A percentile compares a stretch with the other conserved stretches of the same genome.
Evolutionary conservation across 2,888 invertebrate genomes (phyloP).

Genomic region (Dryococelus australis): DNA sequence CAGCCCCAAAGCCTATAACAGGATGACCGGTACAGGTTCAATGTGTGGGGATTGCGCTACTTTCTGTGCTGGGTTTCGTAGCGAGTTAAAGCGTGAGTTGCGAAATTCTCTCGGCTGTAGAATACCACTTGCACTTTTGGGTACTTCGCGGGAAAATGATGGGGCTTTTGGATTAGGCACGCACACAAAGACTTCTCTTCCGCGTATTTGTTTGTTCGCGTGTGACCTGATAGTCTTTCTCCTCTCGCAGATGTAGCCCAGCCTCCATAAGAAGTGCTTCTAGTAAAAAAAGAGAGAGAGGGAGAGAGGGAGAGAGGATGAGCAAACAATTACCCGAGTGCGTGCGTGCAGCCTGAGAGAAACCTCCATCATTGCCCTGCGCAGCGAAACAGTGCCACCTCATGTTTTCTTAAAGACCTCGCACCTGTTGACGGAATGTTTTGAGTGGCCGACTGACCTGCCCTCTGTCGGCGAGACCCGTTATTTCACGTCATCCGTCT

Average conservation of each 20-base stretch:
- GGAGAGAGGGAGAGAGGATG: not conserved
- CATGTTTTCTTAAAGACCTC: not conserved
- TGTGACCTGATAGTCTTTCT: not conserved
- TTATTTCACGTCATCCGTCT: slow-evolving; percentile 49
- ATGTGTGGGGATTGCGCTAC: too few relatives aligned
- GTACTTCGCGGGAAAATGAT: too few relatives aligned
- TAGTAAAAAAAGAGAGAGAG: not conserved
- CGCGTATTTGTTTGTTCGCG: too few relatives aligned
- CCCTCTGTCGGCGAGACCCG: slow-evolving; percentile 53
- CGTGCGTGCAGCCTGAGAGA: not conserved
- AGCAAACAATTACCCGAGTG: not conserved
- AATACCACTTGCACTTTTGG: too few relatives aligned
- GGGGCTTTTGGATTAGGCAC: too few relatives aligned
- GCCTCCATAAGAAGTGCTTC: not conserved
- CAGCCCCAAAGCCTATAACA: too few relatives aligned
- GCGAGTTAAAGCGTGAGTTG: too few relatives aligned
- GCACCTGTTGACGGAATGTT: slow-evolving; percentile 33
- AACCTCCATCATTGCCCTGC: not conserved
- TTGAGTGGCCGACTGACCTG: slow-evolving; percentile 56
- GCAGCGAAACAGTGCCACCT: not conserved
- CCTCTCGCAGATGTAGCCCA: not conserved
- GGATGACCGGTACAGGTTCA: too few relatives aligned
- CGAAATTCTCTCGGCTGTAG: too few relatives aligned
- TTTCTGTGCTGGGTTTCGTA: too few relatives aligned
- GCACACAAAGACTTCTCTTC: too few relatives aligned